A percentile compares a stretch with the other conserved stretches of the same genome.
Conservation (phyloP, 1,140 invertebrate species). For the Zophobas atratus region DNA sequence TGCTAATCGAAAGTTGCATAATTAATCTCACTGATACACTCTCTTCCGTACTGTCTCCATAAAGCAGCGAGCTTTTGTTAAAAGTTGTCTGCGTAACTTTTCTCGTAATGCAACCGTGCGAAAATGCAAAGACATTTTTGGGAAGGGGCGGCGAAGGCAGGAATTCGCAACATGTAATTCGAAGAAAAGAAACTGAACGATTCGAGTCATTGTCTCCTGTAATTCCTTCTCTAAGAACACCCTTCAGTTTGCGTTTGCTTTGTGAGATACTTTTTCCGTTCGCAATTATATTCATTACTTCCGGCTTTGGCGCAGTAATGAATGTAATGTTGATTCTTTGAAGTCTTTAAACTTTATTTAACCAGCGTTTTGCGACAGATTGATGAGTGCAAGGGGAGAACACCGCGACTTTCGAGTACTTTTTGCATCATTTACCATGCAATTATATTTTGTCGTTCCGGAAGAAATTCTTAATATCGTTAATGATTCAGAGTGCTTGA, state of each 20-base stretch:
- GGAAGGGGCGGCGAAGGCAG: neutral
- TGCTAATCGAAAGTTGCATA: conserved; percentile 31
- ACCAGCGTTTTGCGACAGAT: conserved; percentile 41
- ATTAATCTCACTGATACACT: conserved; percentile 24
- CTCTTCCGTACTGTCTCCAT: neutral
- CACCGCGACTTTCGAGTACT: conserved; percentile 27
- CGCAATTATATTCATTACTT: conserved; percentile 50
- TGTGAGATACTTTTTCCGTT: conserved; percentile 40
- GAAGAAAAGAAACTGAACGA: conserved; percentile 11
- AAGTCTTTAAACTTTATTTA: conserved; percentile 45
- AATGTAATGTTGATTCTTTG: conserved; percentile 50
- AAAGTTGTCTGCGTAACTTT: conserved; percentile 1
- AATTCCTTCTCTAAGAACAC: conserved; percentile 39
- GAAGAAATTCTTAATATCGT: conserved; percentile 29
- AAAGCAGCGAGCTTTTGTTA: neutral
- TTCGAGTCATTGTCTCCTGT: conserved; percentile 17
- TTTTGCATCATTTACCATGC: conserved; percentile 33
- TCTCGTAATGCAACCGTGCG: conserved; percentile 8
- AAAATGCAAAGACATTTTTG: conserved; percentile 10
- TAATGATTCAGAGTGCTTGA: neutral
- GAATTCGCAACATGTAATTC: conserved; percentile 11
- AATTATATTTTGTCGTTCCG: conserved; percentile 25
- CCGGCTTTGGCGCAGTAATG: conserved; percentile 47
- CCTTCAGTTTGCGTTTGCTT: conserved; percentile 42
- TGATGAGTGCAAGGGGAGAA: conserved; percentile 40